phyloP scores from a whole-genome alignment of 1,140 invertebrate genomes.

The Aphelinus atriplicis region DNA sequence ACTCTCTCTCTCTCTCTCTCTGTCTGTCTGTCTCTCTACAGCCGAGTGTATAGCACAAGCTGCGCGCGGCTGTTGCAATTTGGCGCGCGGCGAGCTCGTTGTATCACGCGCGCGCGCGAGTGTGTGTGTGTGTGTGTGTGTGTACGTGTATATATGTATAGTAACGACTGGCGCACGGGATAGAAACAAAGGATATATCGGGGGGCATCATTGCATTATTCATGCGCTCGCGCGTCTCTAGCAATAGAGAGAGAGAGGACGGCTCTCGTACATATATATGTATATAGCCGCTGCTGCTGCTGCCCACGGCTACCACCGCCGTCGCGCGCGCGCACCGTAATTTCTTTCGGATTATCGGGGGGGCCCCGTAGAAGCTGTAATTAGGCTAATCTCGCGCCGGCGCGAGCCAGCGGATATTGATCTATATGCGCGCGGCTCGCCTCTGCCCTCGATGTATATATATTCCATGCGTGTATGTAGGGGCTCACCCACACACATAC shows the following conservation, averaged over 20 bases:
- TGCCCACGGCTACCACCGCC: slow-evolving; percentile 45
- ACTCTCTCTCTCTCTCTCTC: slow-evolving; percentile 27
- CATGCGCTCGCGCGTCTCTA: slow-evolving; percentile 54
- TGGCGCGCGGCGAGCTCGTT: slow-evolving; percentile 44
- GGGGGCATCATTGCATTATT: slow-evolving; percentile 64
- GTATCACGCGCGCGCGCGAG: too few relatives aligned
- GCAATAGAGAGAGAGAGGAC: slow-evolving; percentile 44
- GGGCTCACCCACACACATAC: too few relatives aligned
- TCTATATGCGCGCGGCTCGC: too few relatives aligned
- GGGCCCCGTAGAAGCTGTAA: slow-evolving; percentile 16
- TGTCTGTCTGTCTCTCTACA: slow-evolving; percentile 38
- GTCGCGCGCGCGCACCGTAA: slow-evolving; percentile 49
- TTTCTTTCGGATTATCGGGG: slow-evolving; percentile 28
- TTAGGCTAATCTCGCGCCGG: slow-evolving; percentile 16
- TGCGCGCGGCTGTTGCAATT: slow-evolving; percentile 49
- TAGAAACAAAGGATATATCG: slow-evolving; percentile 59
- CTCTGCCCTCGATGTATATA: too few relatives aligned
- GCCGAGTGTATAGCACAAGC: slow-evolving; percentile 43
- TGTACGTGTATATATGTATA: neutral
- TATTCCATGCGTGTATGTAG: too few relatives aligned
- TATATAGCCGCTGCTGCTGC: slow-evolving; percentile 54
- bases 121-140: too few relatives aligned
- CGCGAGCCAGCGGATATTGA: neutral
- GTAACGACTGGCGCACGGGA: slow-evolving; percentile 58
- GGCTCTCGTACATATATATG: slow-evolving; percentile 43